Percentiles rank a stretch among this genome's conserved stretches.
phyloP scores from a whole-genome alignment of 2,888 invertebrate genomes.

The Drosophila anomelani region DNA sequence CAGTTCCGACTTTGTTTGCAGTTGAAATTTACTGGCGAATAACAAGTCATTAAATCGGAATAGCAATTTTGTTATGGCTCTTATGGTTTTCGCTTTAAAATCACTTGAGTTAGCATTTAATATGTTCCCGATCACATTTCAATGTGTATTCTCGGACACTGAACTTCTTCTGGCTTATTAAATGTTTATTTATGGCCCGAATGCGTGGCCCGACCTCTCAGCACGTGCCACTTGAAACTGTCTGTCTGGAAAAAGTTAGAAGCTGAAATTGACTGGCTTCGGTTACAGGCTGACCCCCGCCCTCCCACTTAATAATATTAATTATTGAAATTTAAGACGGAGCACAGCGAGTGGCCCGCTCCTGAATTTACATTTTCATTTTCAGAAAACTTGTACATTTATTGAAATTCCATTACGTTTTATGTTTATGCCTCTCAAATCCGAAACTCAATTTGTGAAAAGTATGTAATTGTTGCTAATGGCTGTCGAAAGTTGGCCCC shows the following conservation, averaged over 20 bases:
- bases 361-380: slow-evolving; percentile 10
- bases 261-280: slow-evolving; percentile 9
- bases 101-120: slow-evolving; percentile 14
- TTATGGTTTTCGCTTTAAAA: slow-evolving; percentile 1
- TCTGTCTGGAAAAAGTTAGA: slow-evolving; percentile 47
- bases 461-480: slow-evolving; percentile 73
- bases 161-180: slow-evolving; percentile 65
- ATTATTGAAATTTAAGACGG: slow-evolving; percentile 33
- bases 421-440: slow-evolving; percentile 46
- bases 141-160: slow-evolving; percentile 25
- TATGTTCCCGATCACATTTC: slow-evolving; percentile 31
- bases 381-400: slow-evolving; percentile 27
- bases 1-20: slow-evolving; percentile 16
- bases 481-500: slow-evolving; percentile 45
- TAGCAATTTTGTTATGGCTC: slow-evolving; percentile 5
- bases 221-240: slow-evolving; percentile 46
- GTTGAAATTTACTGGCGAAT: not conserved
- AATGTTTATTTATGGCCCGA: slow-evolving; percentile 70
- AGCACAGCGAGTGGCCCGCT: not conserved
- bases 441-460: slow-evolving; percentile 63
- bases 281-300: slow-evolving; percentile 9
- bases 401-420: slow-evolving; percentile 39
- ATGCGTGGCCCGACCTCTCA: slow-evolving; percentile 49
- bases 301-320: slow-evolving; percentile 15
- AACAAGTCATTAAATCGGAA: slow-evolving; percentile 12